These are phyloP conservation scores for Eupithecia pulchellata DNA, from an alignment of 2,888 invertebrate species.

Conservation along the genomic window DNA sequence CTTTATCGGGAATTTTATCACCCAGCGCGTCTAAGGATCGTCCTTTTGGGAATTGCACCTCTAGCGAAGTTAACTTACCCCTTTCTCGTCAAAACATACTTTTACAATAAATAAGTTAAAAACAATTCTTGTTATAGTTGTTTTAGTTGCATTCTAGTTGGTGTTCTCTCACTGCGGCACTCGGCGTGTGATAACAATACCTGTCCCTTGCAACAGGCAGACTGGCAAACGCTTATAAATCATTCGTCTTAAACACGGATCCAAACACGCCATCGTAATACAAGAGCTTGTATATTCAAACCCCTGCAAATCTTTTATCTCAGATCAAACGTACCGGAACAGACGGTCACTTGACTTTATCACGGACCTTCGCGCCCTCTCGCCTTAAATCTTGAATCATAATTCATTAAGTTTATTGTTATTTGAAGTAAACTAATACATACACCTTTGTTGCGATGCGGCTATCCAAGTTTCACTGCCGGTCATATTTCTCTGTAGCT, in stretches of 20 bases:
- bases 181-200: slow-evolving; percentile 10
- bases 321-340: slow-evolving; percentile 57
- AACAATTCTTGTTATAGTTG: too few species aligned
- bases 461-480: not conserved
- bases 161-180: too few species aligned
- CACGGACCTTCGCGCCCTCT: slow-evolving; percentile 55
- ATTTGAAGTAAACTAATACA: not conserved
- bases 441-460: not conserved
- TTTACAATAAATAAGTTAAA: not conserved
- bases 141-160: slow-evolving; percentile 19
- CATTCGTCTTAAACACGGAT: slow-evolving; percentile 38
- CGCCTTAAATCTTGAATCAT: slow-evolving; percentile 40
- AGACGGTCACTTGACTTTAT: slow-evolving; percentile 55
- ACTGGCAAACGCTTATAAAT: slow-evolving; percentile 39
- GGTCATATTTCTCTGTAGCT: not conserved
- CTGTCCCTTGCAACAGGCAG: slow-evolving; percentile 24
- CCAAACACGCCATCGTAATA: slow-evolving; percentile 41
- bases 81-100: not conserved
- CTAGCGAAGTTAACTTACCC: too few species aligned
- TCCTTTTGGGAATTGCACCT: not conserved
- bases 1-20: not conserved
- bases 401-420: slow-evolving; percentile 22
- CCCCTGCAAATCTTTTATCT: slow-evolving; percentile 47
- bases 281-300: slow-evolving; percentile 43
- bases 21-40: not conserved